These are phyloP conservation scores for Callosobruchus maculatus DNA, from an alignment of 2,888 invertebrate species.

Conservation along the genomic window DNA sequence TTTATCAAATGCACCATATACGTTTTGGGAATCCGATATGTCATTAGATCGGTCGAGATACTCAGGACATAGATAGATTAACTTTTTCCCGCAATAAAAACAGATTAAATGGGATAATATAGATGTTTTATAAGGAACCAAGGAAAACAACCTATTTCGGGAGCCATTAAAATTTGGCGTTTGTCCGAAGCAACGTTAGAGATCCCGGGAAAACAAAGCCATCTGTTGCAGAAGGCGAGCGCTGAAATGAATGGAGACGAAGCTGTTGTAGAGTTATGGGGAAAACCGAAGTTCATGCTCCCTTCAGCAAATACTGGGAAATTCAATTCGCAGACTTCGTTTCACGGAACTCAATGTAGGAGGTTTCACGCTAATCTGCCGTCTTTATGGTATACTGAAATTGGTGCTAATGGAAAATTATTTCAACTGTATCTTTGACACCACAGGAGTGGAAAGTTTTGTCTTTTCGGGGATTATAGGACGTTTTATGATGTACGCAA, in stretches of 20 bases:
- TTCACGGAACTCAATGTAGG: too few species aligned
- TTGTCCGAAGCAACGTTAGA: not conserved
- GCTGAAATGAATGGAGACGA: not conserved
- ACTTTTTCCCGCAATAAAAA: not conserved
- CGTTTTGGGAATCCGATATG: too few species aligned
- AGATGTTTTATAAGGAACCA: not conserved
- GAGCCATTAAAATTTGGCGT: not conserved
- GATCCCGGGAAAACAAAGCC: conserved; percentile 20
- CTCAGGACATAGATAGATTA: not conserved
- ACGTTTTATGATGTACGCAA: too few species aligned
- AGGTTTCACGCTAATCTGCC: too few species aligned
- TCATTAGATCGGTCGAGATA: too few species aligned
- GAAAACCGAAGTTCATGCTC: not conserved
- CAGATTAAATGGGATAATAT: not conserved
- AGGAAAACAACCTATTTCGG: not conserved
- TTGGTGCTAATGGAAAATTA: too few species aligned
- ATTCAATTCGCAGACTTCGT: too few species aligned
- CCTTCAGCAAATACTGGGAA: not conserved
- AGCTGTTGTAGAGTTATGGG: not conserved
- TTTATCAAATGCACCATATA: too few species aligned
- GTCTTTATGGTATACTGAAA: too few species aligned
- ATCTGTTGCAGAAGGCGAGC: conserved; percentile 21
- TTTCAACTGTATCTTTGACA: too few species aligned
- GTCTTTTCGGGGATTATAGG: too few species aligned
- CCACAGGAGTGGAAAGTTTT: too few species aligned